These are phyloP conservation scores for Mormyrus hasselquistii DNA, from an alignment of 2,797 vertebrate species.

Conservation along the genomic window DNA sequence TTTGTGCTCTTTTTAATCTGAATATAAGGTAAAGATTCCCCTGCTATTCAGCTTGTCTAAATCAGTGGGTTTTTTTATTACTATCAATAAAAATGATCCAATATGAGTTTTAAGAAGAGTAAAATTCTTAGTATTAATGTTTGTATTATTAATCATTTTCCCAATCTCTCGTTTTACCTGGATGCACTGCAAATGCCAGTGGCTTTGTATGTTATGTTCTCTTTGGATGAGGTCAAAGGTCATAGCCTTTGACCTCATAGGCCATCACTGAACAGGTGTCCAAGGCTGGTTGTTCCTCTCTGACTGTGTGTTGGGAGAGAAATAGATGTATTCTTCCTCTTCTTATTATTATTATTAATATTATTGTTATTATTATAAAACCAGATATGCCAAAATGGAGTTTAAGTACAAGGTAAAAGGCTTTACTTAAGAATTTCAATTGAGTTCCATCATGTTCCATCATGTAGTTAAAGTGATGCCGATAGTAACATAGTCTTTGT, in stretches of 20 bases:
- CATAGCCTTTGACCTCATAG: background rate
- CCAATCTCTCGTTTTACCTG: background rate
- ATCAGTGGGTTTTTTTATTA: background rate
- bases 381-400: background rate
- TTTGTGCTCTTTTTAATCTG: background rate
- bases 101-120: background rate
- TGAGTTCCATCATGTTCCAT: too few relatives aligned
- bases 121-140: background rate
- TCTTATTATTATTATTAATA: background rate
- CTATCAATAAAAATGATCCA: background rate
- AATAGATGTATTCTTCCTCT: background rate
- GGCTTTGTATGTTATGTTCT: background rate
- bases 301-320: background rate
- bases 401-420: background rate
- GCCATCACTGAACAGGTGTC: background rate
- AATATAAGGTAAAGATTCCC: background rate
- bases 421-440: background rate
- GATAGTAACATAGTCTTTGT: background rate
- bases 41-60: background rate
- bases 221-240: background rate
- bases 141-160: background rate
- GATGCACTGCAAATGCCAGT: background rate
- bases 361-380: too few relatives aligned
- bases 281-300: background rate
- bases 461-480: too few relatives aligned